Percentiles rank a stretch among this genome's conserved stretches.
Conservation (phyloP, 1,140 invertebrate species). For the Kradibia gibbosae region DNA sequence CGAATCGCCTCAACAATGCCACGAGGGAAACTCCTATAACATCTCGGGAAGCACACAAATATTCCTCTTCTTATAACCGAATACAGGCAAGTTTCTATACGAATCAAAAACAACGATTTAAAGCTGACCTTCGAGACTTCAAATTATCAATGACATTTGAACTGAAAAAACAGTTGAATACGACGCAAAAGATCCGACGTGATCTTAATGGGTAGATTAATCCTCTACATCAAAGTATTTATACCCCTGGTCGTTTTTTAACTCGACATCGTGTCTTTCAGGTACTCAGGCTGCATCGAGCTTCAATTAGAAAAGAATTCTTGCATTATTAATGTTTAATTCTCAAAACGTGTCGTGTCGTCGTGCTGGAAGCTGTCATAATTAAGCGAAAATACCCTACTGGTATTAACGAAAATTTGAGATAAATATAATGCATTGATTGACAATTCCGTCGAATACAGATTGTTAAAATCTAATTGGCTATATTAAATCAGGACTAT, state of each 20-base stretch:
- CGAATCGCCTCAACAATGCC: constrained; percentile 19
- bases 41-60: constrained; percentile 23
- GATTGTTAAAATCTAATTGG: constrained; percentile 25
- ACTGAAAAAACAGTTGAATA: background rate
- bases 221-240: background rate
- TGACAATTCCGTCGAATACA: background rate
- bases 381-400: background rate
- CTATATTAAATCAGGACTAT: constrained; percentile 40
- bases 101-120: constrained; percentile 14
- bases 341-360: constrained; percentile 10
- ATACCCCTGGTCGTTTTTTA: background rate
- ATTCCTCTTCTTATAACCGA: constrained; percentile 5
- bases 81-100: background rate
- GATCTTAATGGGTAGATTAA: constrained; percentile 10
- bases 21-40: constrained; percentile 31
- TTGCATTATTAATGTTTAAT: constrained; percentile 35
- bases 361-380: constrained; percentile 7
- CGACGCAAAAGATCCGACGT: background rate
- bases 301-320: constrained; percentile 17
- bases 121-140: background rate
- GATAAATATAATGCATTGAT: constrained; percentile 1
- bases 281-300: constrained; percentile 1
- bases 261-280: constrained; percentile 17
- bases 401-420: constrained; percentile 13
- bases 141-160: background rate